Evolutionary conservation across 2,888 invertebrate species (phyloP).

Genomic region (Idaea biselata): DNA sequence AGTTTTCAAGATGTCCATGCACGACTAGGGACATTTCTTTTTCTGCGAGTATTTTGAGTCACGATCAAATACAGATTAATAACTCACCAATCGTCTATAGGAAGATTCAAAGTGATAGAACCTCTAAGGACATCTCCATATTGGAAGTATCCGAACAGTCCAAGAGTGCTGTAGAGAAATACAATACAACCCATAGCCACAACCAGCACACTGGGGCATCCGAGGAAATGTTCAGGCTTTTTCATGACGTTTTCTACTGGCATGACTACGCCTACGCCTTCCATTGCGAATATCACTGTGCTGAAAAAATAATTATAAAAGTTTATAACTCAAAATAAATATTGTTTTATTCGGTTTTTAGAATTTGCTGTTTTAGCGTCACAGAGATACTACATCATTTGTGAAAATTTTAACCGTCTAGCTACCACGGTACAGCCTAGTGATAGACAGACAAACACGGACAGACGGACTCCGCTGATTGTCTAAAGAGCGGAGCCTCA

Average conservation of each 20-base stretch:
- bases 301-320: slow-evolving; percentile 60
- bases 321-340: too few relatives aligned
- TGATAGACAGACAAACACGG: too few relatives aligned
- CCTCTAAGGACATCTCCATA: slow-evolving; percentile 86
- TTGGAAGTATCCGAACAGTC: slow-evolving; percentile 93
- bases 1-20: too few relatives aligned
- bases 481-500: too few relatives aligned
- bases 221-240: slow-evolving; percentile 88
- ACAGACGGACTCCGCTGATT: too few relatives aligned
- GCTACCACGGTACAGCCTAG: too few relatives aligned
- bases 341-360: too few relatives aligned
- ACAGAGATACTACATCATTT: too few relatives aligned
- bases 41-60: too few relatives aligned
- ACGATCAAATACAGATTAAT: neutral
- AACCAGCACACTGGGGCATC: slow-evolving; percentile 91
- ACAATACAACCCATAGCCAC: slow-evolving; percentile 92
- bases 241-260: slow-evolving; percentile 96
- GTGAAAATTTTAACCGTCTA: too few relatives aligned
- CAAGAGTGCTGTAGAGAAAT: slow-evolving; percentile 88
- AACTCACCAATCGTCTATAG: slow-evolving; percentile 83
- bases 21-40: too few relatives aligned
- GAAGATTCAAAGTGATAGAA: slow-evolving; percentile 93
- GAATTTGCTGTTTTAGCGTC: too few relatives aligned
- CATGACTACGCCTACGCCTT: slow-evolving; percentile 95
- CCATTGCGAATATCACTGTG: slow-evolving; percentile 98